Conservation (phyloP, 2,888 invertebrate species). For the Andrena dorsata region DNA sequence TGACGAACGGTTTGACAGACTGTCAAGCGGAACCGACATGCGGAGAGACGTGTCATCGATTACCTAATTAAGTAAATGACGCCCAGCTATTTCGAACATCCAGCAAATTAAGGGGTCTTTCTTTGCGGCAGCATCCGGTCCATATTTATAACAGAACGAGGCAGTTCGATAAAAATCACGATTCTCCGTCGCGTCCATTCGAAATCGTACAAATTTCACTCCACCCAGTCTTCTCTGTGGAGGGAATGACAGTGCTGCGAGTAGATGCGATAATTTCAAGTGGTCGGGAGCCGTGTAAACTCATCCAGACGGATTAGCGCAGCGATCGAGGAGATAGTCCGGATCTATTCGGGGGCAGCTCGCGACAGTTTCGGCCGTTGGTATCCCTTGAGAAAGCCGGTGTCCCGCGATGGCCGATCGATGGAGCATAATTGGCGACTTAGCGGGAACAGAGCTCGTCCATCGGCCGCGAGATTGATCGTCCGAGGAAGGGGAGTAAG, state of each 20-base stretch:
- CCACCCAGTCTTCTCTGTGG: too few relatives aligned
- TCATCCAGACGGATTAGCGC: too few relatives aligned
- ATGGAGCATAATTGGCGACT: slow-evolving; percentile 68
- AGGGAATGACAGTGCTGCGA: too few relatives aligned
- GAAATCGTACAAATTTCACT: too few relatives aligned
- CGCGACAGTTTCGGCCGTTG: neutral
- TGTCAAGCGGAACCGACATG: neutral
- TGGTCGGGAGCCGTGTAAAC: too few relatives aligned
- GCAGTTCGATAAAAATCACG: too few relatives aligned
- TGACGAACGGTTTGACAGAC: neutral
- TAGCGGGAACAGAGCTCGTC: slow-evolving; percentile 68
- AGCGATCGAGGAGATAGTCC: neutral
- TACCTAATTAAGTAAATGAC: neutral
- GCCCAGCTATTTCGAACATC: neutral
- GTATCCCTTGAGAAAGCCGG: neutral
- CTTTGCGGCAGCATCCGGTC: too few relatives aligned
- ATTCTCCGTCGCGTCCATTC: too few relatives aligned
- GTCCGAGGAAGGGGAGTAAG: slow-evolving; percentile 59
- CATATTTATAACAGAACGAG: too few relatives aligned
- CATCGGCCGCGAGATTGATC: slow-evolving; percentile 70
- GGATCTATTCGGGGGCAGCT: too few relatives aligned
- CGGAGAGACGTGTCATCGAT: neutral
- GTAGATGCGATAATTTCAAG: too few relatives aligned
- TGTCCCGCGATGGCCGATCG: slow-evolving; percentile 38
- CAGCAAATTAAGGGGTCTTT: neutral